Conservation (phyloP, 2,797 vertebrate species). For the Cirrhinus mrigala region DNA sequence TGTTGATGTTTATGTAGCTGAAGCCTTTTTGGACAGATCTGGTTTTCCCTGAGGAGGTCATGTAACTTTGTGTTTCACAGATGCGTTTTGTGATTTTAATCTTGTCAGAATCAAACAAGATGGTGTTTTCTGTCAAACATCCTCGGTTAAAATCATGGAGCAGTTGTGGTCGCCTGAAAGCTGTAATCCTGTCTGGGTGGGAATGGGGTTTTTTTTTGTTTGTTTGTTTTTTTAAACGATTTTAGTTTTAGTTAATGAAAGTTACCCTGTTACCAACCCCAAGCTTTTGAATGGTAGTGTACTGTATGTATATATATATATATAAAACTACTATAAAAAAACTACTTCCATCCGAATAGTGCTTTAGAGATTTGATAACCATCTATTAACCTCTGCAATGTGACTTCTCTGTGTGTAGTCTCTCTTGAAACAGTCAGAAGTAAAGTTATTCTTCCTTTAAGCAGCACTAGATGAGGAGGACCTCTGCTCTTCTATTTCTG, state of each 20-base stretch:
- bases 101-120: background rate
- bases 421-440: constrained; percentile 10
- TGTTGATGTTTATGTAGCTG: background rate
- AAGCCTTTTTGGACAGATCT: background rate
- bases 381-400: background rate
- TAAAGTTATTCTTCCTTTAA: background rate
- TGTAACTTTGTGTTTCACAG: background rate
- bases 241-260: background rate
- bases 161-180: background rate
- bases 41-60: background rate
- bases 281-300: background rate
- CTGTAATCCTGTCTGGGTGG: background rate
- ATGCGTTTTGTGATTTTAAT: background rate
- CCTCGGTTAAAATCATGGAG: background rate
- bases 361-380: background rate
- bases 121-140: background rate
- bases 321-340: background rate
- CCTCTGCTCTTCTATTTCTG: constrained; percentile 58
- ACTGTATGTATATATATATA: background rate
- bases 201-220: no score
- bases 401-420: background rate
- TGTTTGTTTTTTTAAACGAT: background rate
- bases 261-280: background rate
- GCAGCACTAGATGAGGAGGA: constrained; percentile 52
- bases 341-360: background rate